Evolutionary conservation across 2,888 invertebrate genomes (phyloP).

Genomic region (Uropetala carovei): DNA sequence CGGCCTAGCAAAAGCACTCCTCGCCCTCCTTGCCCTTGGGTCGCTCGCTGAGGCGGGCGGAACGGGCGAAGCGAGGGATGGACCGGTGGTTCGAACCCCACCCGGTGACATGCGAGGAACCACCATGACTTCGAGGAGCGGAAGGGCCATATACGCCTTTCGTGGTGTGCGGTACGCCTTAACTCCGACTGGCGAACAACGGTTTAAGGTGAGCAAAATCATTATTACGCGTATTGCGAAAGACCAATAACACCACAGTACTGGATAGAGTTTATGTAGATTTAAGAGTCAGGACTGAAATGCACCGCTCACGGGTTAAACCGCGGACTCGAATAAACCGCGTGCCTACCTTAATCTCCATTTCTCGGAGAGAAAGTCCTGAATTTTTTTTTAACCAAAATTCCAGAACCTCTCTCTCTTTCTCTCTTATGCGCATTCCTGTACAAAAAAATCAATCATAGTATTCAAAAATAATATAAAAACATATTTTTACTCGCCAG

Average conservation of each 20-base stretch:
- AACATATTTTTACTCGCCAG: not conserved
- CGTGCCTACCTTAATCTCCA: too few relatives aligned
- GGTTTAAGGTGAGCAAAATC: slow-evolving; percentile 30
- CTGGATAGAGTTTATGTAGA: not conserved
- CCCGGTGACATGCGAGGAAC: slow-evolving; percentile 13
- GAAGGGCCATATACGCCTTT: slow-evolving; percentile 35
- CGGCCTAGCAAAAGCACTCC: not conserved
- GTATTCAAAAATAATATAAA: too few relatives aligned
- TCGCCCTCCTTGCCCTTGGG: not conserved
- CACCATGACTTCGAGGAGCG: slow-evolving; percentile 33
- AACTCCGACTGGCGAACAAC: not conserved
- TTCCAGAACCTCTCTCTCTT: too few relatives aligned
- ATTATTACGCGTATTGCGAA: too few relatives aligned
- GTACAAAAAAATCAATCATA: too few relatives aligned
- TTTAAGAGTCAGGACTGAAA: not conserved
- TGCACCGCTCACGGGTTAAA: too few relatives aligned
- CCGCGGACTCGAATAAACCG: too few relatives aligned
- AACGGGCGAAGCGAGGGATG: not conserved
- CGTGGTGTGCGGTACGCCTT: slow-evolving; percentile 33
- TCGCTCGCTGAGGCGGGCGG: not conserved
- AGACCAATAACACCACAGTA: too few relatives aligned
- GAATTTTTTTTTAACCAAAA: too few relatives aligned
- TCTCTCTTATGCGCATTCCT: too few relatives aligned
- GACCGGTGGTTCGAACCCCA: slow-evolving; percentile 2
- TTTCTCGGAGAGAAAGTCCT: too few relatives aligned